Evolutionary conservation across 2,888 invertebrate genomes (phyloP), one percentile per base, ranked within the genome.

Genomic region (Eristalis pertinax): DNA sequence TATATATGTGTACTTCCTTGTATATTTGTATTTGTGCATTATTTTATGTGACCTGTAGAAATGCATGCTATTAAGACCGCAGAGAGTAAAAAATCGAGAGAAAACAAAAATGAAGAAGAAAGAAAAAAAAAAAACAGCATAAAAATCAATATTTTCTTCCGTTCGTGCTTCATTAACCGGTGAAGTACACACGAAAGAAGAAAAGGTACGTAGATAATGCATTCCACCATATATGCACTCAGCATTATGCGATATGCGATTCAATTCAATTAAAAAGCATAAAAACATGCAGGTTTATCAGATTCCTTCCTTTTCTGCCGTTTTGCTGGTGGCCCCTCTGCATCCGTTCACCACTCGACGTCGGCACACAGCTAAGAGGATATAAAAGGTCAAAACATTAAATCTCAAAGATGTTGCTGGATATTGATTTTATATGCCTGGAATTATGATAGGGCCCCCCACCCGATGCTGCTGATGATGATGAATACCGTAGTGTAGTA

Each of bases 41-140:
- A 60, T 87, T 62, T 63, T 72, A 69, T 69, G 67, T 87, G 76
- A 79, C 78, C 75, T 83, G 72, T 86, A 83, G 86, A 87, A 83
- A 64, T 86, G 86, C 86, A 86, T 86, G 86, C 86, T 70, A 75
- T 75, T 86, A 82, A 86, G 86, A 82, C 78, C 77, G 77, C 77
- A 86, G 50, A 50, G 50, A 43, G n/a, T 8, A 41, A 41, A 43
- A 43, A 43, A 43, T 26, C 26, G 26, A n/a, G 26, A 8, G 38
- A 58, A 77, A 76, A 11, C 50, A 32, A 41, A 69, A 10, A 70
- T 26, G 7, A 32, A 32, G 68, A 62, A 76, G 73, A 74, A 78
- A 73, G 29, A 38, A 10, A 32, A 43, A 29, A 35, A 41, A 69
- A 11, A 70, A 56, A 75, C 58, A 73, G 74, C 62, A 32, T 56